Evolutionary conservation across 2,113 vertebrate species (phyloP), one percentile per base, ranked within the genome.

Genomic region (Ascaphus truei): DNA sequence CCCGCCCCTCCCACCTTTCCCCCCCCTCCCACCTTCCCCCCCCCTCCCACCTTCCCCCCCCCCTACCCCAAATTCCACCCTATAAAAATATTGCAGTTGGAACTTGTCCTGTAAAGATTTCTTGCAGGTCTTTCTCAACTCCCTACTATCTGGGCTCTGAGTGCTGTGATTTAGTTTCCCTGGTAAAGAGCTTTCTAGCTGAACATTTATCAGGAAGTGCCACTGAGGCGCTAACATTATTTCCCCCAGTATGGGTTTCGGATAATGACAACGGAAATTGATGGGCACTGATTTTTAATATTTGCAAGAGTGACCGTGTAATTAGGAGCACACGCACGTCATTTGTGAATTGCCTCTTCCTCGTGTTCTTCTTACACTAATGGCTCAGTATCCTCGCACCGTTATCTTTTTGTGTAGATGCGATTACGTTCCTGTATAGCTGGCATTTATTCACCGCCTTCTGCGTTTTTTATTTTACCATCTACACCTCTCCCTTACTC

Each of bases 401-500:
- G n/a, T 9, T n/a, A n/a, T n/a, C n/a, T n/a, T n/a, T n/a, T 63
- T 22, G 6, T 23, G 18, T 18, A 31, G 50, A 20, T 25, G 39
- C 36, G 36, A 45, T 67, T 66, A 6, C 39, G 62, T 8, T 20
- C 36, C 56, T 23, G 51, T 1, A 36, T 26, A 62, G 2, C 11
- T 41, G 2, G 0, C 41, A 57, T 39, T 75, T 78, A 13, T 45
- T 45, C 37, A 22, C n/a, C 36, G 62, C 30, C 51, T 45, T 50
- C 27, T 47, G 39, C 29, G 48, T 36, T 39, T 48, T 55, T 68
- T 64, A 47, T 57, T 48, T 36, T 25, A 37, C 11, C 9, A 4
- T 47, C 29, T 58, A 34, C 65, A 25, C 51, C 52, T 45, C 9
- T 50, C 52, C 73, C 43, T 53, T 50, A 31, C 62, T 39, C n/a